phyloP scores from a whole-genome alignment of 2,113 vertebrate species.

The Ailuropoda melanoleuca region DNA sequence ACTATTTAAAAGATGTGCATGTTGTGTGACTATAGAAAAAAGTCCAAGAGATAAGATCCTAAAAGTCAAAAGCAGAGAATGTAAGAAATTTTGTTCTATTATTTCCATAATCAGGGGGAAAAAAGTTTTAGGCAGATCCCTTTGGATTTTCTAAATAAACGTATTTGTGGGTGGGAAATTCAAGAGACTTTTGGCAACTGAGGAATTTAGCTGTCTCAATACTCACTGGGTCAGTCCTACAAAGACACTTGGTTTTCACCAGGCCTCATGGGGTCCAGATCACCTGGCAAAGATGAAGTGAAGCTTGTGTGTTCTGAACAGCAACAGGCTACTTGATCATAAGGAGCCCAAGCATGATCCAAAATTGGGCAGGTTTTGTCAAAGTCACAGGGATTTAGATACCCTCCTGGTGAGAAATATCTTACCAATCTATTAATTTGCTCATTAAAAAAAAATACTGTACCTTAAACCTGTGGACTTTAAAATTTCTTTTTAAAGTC shows the following conservation, averaged over 20 bases:
- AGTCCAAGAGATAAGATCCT: background rate
- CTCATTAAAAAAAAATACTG: background rate
- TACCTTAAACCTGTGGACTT: background rate
- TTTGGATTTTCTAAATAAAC: background rate
- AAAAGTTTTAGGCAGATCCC: background rate
- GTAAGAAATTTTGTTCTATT: background rate
- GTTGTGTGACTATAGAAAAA: background rate
- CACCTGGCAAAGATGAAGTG: background rate
- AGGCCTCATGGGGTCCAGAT: background rate
- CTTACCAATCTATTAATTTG: background rate
- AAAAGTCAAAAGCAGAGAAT: background rate
- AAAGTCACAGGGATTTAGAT: background rate
- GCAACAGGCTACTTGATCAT: background rate
- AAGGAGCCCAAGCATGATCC: background rate
- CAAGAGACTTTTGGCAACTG: background rate
- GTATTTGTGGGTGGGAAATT: background rate
- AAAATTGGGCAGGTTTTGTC: background rate
- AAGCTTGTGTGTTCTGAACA: background rate
- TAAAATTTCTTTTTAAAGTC: slow-evolving; percentile 8
- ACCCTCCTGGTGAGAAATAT: background rate
- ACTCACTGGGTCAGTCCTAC: background rate
- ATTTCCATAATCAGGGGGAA: background rate
- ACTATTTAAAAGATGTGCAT: background rate
- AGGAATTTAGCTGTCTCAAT: background rate
- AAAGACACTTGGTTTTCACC: background rate